Evolutionary conservation across 2,888 invertebrate species (phyloP).

Genomic region (Eupeodes luniger): DNA sequence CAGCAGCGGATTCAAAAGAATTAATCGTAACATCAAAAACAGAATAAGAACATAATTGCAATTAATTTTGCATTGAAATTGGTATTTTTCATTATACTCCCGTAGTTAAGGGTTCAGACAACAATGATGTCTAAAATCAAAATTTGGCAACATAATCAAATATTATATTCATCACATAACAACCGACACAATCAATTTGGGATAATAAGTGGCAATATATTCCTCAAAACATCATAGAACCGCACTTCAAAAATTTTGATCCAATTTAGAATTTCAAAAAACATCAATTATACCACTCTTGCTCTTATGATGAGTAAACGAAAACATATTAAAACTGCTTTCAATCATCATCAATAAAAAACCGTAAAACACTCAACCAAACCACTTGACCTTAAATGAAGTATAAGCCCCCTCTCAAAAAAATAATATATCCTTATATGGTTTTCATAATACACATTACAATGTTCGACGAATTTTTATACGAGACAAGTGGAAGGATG

Average conservation of each 20-base stretch:
- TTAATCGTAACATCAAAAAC: no score
- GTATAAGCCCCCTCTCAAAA: no score
- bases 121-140: neutral
- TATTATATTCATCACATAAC: neutral
- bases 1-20: no score
- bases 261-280: constrained; percentile 43
- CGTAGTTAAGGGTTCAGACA: neutral
- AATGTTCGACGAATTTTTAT: constrained; percentile 4
- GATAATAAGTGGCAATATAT: constrained; percentile 36
- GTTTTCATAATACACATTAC: neutral
- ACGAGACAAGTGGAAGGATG: neutral
- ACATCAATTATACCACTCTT: constrained; percentile 45
- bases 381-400: constrained; percentile 68
- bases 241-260: constrained; percentile 51
- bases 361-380: constrained; percentile 62
- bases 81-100: no score
- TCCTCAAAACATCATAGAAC: neutral
- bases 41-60: no score
- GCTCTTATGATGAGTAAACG: neutral
- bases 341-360: constrained; percentile 60
- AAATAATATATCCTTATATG: neutral
- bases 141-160: neutral
- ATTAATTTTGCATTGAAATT: no score
- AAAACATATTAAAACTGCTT: constrained; percentile 46
- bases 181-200: constrained; percentile 6